A percentile compares a stretch with the other conserved stretches of the same genome.
Evolutionary conservation across 2,797 vertebrate species (phyloP).

Genomic region (Uromys caudimaculatus): DNA sequence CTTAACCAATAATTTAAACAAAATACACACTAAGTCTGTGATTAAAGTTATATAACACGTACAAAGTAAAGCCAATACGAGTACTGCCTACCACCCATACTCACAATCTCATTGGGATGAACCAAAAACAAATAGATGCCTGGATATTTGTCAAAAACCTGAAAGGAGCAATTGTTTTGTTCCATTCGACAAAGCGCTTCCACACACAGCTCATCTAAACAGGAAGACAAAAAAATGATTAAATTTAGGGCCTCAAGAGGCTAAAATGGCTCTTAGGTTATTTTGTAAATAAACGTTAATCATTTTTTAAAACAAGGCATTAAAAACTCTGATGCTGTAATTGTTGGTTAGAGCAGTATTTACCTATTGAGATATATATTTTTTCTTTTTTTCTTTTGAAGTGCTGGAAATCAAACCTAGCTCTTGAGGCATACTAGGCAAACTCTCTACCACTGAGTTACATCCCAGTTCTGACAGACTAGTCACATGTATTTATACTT

Average conservation of each 20-base stretch:
- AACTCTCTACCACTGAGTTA: not conserved
- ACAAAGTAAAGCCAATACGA: not conserved
- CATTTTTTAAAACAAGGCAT: not conserved
- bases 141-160: constrained; percentile 90
- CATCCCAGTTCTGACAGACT: not conserved
- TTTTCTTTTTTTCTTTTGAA: too few species aligned
- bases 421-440: not conserved
- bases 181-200: constrained; percentile 91
- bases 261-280: not conserved
- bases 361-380: not conserved
- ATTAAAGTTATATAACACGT: not conserved
- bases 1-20: not conserved
- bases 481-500: not conserved
- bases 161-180: constrained; percentile 87
- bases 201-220: constrained; percentile 89
- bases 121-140: constrained; percentile 93
- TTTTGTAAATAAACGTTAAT: not conserved
- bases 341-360: not conserved
- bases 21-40: not conserved
- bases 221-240: constrained; percentile 46
- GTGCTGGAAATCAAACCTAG: not conserved
- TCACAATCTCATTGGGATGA: constrained; percentile 91
- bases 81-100: constrained; percentile 24
- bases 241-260: not conserved
- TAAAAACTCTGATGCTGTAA: not conserved